phyloP scores from a whole-genome alignment of 2,888 invertebrate genomes.

The Vesta saturnalis region DNA sequence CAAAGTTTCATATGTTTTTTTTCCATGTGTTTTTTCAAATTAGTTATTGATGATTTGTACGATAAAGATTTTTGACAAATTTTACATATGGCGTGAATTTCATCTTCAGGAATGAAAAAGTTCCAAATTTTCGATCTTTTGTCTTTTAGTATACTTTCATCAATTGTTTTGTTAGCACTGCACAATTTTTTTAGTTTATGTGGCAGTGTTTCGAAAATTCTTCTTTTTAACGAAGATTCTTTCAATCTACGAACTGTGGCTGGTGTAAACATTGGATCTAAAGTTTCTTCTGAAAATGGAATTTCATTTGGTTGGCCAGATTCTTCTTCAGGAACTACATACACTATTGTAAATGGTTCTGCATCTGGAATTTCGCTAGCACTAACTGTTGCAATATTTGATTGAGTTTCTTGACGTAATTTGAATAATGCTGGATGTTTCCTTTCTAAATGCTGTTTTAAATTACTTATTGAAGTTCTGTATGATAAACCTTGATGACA shows the following conservation, averaged over 20 bases:
- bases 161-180: background rate
- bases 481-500: background rate
- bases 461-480: background rate
- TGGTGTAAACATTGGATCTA: background rate
- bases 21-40: background rate
- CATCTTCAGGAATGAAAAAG: background rate
- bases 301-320: too few relatives aligned
- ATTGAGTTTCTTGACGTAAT: background rate
- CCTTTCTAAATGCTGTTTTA: background rate
- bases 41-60: background rate
- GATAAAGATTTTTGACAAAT: background rate
- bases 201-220: too few relatives aligned
- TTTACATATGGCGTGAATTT: background rate
- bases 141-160: background rate
- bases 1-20: background rate
- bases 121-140: background rate
- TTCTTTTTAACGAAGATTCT: too few relatives aligned
- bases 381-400: background rate
- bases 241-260: too few relatives aligned
- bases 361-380: background rate
- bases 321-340: background rate
- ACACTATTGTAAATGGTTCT: background rate
- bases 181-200: too few relatives aligned
- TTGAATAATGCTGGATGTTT: background rate
- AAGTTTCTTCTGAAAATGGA: too few relatives aligned